phyloP scores from a whole-genome alignment of 2,888 invertebrate species.

The Temnothorax unifasciatus region DNA sequence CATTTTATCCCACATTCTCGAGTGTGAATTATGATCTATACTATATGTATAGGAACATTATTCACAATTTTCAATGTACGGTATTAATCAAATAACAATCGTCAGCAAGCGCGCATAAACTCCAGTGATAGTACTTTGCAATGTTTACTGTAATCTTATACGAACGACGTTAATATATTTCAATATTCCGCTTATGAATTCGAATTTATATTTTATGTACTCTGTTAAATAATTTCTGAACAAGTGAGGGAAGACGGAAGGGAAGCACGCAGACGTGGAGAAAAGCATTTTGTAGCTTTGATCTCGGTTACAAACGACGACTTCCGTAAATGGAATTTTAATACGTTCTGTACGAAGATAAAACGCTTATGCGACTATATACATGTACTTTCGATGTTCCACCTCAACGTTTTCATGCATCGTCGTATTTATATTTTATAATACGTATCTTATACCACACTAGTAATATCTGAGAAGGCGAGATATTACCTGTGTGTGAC shows the following conservation, averaged over 20 bases:
- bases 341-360: constrained; percentile 41
- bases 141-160: not conserved
- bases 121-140: not conserved
- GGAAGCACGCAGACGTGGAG: not conserved
- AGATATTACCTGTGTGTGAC: not conserved
- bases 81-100: constrained; percentile 14
- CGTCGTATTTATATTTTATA: constrained; percentile 43
- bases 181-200: constrained; percentile 1
- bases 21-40: not conserved
- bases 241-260: not conserved
- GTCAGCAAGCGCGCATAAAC: not conserved
- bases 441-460: constrained; percentile 12
- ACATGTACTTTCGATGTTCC: constrained; percentile 27
- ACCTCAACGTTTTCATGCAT: constrained; percentile 24
- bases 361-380: constrained; percentile 42
- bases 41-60: not conserved
- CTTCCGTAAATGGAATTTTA: constrained; percentile 54
- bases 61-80: not conserved
- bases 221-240: constrained; percentile 28
- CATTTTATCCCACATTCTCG: not conserved
- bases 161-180: constrained; percentile 23
- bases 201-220: constrained; percentile 28
- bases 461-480: constrained; percentile 20
- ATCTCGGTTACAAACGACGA: constrained; percentile 52
- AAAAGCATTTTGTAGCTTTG: constrained; percentile 48